Evolutionary conservation across 2,888 invertebrate species (phyloP).

Genomic region (Aphidoletes aphidimyza): DNA sequence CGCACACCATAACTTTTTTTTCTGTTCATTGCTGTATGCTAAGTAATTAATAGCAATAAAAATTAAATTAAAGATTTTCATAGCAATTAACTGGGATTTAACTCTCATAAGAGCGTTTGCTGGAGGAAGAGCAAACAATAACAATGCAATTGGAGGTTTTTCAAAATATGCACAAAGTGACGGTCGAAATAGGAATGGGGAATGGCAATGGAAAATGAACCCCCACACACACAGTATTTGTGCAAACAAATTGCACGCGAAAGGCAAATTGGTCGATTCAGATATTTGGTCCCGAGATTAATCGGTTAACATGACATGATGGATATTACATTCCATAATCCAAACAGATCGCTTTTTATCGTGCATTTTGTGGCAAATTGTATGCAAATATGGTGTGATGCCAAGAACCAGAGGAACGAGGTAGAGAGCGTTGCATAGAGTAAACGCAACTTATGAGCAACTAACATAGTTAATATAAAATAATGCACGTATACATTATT

Average conservation of each 20-base stretch:
- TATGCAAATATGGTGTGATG: background rate
- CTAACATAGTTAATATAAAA: constrained; percentile 30
- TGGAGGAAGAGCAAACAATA: too few relatives aligned
- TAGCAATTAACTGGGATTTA: constrained; percentile 25
- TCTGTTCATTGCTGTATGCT: background rate
- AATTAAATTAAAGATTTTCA: constrained; percentile 36
- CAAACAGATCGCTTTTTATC: constrained; percentile 23
- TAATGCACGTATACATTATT: background rate
- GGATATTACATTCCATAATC: background rate
- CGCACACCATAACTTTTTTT: background rate
- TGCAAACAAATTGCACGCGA: background rate
- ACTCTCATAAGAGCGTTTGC: background rate
- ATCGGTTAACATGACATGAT: constrained; percentile 9
- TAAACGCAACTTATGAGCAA: background rate
- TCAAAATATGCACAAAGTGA: too few relatives aligned
- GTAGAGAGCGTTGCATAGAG: too few relatives aligned
- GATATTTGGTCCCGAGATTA: background rate
- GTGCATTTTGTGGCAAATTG: background rate
- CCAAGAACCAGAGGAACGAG: too few relatives aligned
- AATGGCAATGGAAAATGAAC: background rate
- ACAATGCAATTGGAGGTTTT: too few relatives aligned
- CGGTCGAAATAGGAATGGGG: too few relatives aligned
- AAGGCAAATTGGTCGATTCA: background rate
- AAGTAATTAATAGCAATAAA: constrained; percentile 25
- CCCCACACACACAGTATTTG: background rate